Evolutionary conservation across 1,140 invertebrate species (phyloP).

Genomic region (Drosophila mojavensis): DNA sequence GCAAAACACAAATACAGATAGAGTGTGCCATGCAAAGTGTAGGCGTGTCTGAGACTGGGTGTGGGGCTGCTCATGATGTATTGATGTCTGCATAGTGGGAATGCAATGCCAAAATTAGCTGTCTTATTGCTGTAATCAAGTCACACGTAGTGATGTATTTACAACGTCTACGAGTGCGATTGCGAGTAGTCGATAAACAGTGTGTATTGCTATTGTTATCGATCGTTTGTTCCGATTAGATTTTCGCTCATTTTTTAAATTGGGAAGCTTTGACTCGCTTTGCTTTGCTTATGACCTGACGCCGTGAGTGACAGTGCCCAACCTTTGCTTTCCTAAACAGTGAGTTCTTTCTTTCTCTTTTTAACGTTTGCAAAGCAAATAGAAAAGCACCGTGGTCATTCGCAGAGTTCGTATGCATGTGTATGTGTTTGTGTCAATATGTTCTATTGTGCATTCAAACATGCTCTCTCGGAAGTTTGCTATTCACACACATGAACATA

Average conservation of each 20-base stretch:
- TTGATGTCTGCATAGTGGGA: slow-evolving; percentile 5
- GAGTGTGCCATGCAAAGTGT: slow-evolving; percentile 13
- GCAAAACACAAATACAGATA: slow-evolving; percentile 31
- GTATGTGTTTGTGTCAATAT: slow-evolving; percentile 29
- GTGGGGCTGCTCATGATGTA: slow-evolving; percentile 23
- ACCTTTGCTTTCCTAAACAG: slow-evolving; percentile 8
- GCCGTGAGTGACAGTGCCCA: not conserved
- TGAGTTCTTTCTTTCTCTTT: slow-evolving; percentile 15
- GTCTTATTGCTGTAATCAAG: slow-evolving; percentile 33
- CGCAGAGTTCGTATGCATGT: slow-evolving; percentile 17
- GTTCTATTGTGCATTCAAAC: slow-evolving; percentile 59
- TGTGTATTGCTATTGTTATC: slow-evolving; percentile 22
- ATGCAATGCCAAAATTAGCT: slow-evolving; percentile 30
- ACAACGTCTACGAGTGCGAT: not conserved
- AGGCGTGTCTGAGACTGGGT: slow-evolving; percentile 25
- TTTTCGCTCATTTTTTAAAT: not conserved
- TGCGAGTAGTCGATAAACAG: slow-evolving; percentile 1
- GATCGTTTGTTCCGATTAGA: slow-evolving; percentile 34
- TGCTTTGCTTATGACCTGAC: slow-evolving; percentile 14
- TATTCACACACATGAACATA: slow-evolving; percentile 10
- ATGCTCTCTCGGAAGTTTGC: slow-evolving; percentile 35
- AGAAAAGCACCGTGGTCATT: slow-evolving; percentile 40
- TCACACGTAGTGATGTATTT: slow-evolving; percentile 13
- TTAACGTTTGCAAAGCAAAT: slow-evolving; percentile 32
- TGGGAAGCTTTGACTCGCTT: slow-evolving; percentile 16